phyloP scores from a whole-genome alignment of 2,113 vertebrate species.

The Daubentonia madagascariensis region DNA sequence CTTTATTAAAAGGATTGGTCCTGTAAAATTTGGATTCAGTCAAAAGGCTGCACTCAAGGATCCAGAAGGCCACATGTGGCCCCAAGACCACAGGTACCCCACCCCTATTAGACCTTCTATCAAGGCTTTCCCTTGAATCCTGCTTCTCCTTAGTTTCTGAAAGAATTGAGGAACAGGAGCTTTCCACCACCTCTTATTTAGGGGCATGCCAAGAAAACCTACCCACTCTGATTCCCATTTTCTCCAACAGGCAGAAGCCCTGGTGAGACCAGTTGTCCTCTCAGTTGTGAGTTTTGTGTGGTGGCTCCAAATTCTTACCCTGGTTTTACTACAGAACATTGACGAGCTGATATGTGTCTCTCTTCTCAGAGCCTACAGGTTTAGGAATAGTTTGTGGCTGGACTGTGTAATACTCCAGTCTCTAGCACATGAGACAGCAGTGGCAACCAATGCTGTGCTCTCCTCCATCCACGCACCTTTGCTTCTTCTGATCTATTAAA shows the following conservation, averaged over 20 bases:
- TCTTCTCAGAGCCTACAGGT: background rate
- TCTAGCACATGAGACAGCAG: background rate
- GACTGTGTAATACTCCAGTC: background rate
- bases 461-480: background rate
- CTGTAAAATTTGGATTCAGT: too few species aligned
- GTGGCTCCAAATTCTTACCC: background rate
- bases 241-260: background rate
- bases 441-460: too few species aligned
- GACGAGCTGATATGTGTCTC: rapidly evolving
- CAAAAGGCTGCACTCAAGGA: too few species aligned
- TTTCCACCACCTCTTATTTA: background rate
- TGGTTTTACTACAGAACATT: background rate
- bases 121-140: background rate
- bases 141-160: background rate
- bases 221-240: background rate
- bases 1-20: too few species aligned
- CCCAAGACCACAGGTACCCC: too few species aligned
- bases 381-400: background rate
- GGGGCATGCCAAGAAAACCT: background rate
- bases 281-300: background rate
- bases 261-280: background rate
- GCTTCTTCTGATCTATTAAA: background rate
- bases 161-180: background rate
- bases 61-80: too few species aligned
- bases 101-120: background rate